Percentiles rank a stretch among this genome's conserved stretches.
Evolutionary conservation across 2,113 vertebrate species (phyloP).

Genomic region (Reinhardtius hippoglossoides): DNA sequence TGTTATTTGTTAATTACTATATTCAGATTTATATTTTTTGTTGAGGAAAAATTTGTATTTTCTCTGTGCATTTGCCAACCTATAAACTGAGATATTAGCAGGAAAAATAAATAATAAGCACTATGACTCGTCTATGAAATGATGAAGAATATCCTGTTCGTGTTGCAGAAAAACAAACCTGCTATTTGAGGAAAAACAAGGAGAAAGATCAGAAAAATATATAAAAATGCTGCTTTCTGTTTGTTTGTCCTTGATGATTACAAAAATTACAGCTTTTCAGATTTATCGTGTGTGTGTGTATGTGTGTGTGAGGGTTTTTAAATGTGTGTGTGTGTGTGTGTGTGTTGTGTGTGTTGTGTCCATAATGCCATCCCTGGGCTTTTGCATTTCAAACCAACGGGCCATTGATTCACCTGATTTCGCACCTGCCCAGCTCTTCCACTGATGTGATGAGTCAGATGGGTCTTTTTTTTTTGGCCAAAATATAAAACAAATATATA

Average conservation of each 20-base stretch:
- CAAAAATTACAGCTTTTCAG: conserved; percentile 8
- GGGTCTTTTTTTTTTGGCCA: background rate
- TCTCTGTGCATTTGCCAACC: no score
- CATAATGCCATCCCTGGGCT: conserved; percentile 3
- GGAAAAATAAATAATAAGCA: no score
- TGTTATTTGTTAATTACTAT: no score
- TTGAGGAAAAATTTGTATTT: no score
- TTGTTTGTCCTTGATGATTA: conserved; percentile 2
- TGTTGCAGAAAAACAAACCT: background rate
- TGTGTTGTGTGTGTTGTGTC: background rate
- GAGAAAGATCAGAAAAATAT: background rate
- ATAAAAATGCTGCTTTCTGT: background rate
- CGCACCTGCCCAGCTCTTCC: conserved; percentile 44
- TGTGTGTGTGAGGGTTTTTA: background rate
- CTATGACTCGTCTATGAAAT: background rate
- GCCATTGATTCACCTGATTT: conserved; percentile 54
- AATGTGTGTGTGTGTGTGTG: background rate
- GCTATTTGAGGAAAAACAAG: background rate
- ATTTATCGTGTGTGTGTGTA: background rate
- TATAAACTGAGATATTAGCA: no score
- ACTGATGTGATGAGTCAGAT: background rate
- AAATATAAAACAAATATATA: conserved; percentile 2
- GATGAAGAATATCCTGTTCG: background rate
- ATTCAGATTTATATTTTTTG: no score
- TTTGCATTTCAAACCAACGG: conserved; percentile 26